Conservation (phyloP, 30 jellyfish, hydroid and myxozoan species). For the Cassiopea andromeda region DNA sequence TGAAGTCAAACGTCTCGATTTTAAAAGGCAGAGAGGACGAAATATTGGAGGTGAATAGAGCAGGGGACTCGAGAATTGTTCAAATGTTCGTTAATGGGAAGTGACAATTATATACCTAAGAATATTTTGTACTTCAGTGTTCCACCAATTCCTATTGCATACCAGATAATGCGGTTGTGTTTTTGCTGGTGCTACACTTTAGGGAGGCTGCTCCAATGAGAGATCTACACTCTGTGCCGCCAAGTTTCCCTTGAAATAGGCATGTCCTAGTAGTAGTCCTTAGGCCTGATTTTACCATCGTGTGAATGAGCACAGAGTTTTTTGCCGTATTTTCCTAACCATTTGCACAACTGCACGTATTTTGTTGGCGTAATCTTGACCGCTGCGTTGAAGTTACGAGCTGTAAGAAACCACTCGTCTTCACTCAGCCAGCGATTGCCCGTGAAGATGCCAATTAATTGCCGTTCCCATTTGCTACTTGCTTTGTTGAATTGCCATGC, state of each 20-base stretch:
- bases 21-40: no score
- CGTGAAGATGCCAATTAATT: conserved; percentile 91
- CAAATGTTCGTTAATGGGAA: no score
- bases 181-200: no score
- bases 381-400: conserved; percentile 91
- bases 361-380: conserved; percentile 87
- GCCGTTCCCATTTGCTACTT: conserved; percentile 80
- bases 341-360: conserved; percentile 92
- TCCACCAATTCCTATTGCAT: no score
- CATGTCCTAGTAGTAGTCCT: not conserved
- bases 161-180: no score
- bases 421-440: conserved; percentile 97
- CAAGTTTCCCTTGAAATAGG: not conserved
- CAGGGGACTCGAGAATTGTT: no score
- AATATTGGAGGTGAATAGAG: no score
- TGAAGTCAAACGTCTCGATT: no score
- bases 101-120: no score
- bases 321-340: conserved; percentile 95
- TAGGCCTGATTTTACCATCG: conserved; percentile 42
- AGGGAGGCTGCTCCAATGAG: no score
- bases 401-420: conserved; percentile 89
- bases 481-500: conserved; percentile 89
- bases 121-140: no score
- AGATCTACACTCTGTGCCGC: not conserved
- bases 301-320: conserved; percentile 60